Conservation (phyloP, 37 sponge, comb jelly and placozoan species). For the Geodia barretti region DNA sequence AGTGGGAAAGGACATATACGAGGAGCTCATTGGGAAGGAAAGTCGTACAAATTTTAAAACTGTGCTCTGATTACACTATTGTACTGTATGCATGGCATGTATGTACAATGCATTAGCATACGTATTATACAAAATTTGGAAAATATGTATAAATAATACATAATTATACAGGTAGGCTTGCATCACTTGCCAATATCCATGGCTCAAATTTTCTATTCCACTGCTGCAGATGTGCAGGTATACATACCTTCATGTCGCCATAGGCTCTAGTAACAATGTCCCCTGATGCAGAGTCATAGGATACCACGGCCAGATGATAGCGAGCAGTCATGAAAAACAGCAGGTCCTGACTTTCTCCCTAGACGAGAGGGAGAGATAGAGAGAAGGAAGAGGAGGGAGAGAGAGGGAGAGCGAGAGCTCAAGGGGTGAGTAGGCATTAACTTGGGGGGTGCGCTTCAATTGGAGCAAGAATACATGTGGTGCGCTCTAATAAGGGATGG, state of each 20-base stretch:
- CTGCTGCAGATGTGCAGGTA: not conserved
- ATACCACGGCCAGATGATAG: slow-evolving; percentile 82
- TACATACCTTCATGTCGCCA: slow-evolving; percentile 75
- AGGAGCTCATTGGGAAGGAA: too few relatives aligned
- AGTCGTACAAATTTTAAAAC: too few relatives aligned
- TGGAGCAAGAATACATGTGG: not conserved
- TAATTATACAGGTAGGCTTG: not conserved
- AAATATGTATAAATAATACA: not conserved
- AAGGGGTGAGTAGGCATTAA: too few relatives aligned
- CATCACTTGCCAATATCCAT: not conserved
- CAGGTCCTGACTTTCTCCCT: slow-evolving; percentile 72
- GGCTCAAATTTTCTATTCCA: too few relatives aligned
- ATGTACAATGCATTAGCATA: too few relatives aligned
- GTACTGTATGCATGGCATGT: too few relatives aligned
- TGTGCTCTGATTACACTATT: too few relatives aligned
- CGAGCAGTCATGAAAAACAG: slow-evolving; percentile 83
- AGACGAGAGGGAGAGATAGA: not conserved
- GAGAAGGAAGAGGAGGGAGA: not conserved
- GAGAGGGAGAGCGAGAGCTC: too few relatives aligned
- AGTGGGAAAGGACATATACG: too few relatives aligned
- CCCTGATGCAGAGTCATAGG: slow-evolving; percentile 53
- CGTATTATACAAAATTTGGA: not conserved
- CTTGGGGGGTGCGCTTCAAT: too few relatives aligned
- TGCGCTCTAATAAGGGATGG: slow-evolving; percentile 21
- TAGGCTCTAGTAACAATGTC: slow-evolving; percentile 84